Base-by-base conservation (phyloP, 2,888 invertebrate species). In the Spilarctia lutea region DNA sequence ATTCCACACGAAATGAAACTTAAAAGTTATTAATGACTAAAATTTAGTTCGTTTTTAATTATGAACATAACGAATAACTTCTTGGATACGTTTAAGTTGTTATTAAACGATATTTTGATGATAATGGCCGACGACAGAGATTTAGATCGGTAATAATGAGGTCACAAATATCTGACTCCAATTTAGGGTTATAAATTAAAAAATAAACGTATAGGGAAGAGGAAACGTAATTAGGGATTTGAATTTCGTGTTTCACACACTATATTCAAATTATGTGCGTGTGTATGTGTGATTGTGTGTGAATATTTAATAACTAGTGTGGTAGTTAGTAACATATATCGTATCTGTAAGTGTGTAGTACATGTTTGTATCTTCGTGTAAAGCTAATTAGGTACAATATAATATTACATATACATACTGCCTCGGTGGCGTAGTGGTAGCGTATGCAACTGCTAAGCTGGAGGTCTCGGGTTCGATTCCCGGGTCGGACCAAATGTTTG, bases 51-150 rank as follows among this genome's bases (percentile, higher is more conserved):
- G 71, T 68, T 79, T 84, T 81, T 85, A 85, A 85, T 84, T 84
- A 82, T 82, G 83, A 81, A 71, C 65, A 70, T 67, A 65, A 69
- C 79, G 70, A 67, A 75, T 67, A 71, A 76, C 77, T 76, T 81
- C 74, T 73, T 81, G 73, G 76, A 82, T 85, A 79, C 84, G 84
- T 85, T 85, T 84, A 79, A 84, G 79, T 80, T 76, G 35, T 75
- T 77, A 79, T 77, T 79, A 81, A 84, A 83, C 48, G 68, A 73
- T 75, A 75, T 79, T 79, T 56, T n/a, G 33, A 73, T 63, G 45
- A 45, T 69, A 60, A 65, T 69, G 27, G 33, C n/a, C 10, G 71
- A 67, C 63, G 69, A 72, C 71, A 76, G 74, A 35, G 33, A n/a
- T 72, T 69, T 74, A 72, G 67, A 72, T 67, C 45, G 66, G 74